Evolutionary conservation across 1,140 invertebrate genomes (phyloP), one percentile per base, ranked within the genome.

Genomic region (Trichonephila clavipes): DNA sequence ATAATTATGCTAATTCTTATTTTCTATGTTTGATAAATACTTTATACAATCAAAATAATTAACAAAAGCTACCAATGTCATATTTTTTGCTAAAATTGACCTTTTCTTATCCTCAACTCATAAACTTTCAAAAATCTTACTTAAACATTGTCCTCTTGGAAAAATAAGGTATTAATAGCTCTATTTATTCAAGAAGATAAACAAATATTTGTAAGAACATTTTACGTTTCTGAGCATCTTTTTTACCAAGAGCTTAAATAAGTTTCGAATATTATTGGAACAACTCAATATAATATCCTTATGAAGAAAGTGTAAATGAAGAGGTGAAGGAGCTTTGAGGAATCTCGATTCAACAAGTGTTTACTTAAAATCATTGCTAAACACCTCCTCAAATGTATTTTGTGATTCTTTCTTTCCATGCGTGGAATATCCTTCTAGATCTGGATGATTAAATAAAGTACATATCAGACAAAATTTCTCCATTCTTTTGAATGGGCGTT

Each of bases 271-370:
- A 62, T 62, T 16, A 19, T 16, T 16, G 2, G 61, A 40, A 40
- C 34, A 40, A 40, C 16, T 72, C 69, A 14, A 12, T 4, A 72
- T 12, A n/a, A 72, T 19, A 12, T 34, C 34, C 14, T 40, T 12
- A 77, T 16, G 18, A 14, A 77, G 72, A 34, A 77, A 77, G 72
- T 28, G 18, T 28, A 34, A 18, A 40, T 40, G 28, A 16, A 40
- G 6, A 77, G 72, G 72, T 77, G 72, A 77, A 77, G 18, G 72
- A 77, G 24, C 72, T 77, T 34, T 77, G 28, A 77, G 28, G 28
- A 77, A 77, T 77, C 28, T 77, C 72, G 5, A 24, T 69, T 69
- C 66, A 69, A 7, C 2, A 18, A 3, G 18, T 77, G 72, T 77
- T 77, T 77, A 8, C 34, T 40, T 77, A 77, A 72, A 77, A 40